phyloP scores from a whole-genome alignment of 2,113 vertebrate species.

The Grammomys dolichurus region DNA sequence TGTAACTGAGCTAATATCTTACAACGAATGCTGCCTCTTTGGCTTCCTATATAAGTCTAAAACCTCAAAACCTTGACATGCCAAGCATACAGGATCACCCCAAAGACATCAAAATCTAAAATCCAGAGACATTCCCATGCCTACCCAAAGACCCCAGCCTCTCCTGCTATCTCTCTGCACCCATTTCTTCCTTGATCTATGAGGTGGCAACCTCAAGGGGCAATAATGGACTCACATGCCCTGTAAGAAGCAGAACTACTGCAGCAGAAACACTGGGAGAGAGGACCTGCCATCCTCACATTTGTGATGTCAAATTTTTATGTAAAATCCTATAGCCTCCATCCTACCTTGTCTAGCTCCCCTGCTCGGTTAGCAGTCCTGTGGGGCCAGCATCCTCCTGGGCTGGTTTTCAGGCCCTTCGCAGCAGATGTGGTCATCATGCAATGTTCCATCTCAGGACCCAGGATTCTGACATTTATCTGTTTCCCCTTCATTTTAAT shows the following conservation, averaged over 20 bases:
- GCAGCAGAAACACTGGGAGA: constrained; percentile 31
- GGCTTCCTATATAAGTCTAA: neutral
- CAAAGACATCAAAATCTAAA: neutral
- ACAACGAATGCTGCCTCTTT: neutral
- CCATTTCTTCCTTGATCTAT: constrained; percentile 56
- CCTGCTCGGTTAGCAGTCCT: constrained; percentile 57
- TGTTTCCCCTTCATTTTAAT: constrained; percentile 83
- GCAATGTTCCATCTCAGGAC: constrained; percentile 70
- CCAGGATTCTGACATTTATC: constrained; percentile 78
- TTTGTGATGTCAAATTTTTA: constrained; percentile 49
- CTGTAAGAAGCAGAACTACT: constrained; percentile 14
- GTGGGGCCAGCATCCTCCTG: constrained; percentile 77
- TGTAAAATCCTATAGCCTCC: constrained; percentile 54
- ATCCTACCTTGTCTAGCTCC: constrained; percentile 65
- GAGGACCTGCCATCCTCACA: neutral
- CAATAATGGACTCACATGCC: neutral
- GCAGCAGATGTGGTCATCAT: constrained; percentile 85
- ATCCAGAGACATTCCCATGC: neutral
- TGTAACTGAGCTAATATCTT: neutral
- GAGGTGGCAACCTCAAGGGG: neutral
- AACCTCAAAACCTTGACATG: neutral
- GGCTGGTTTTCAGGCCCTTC: constrained; percentile 71
- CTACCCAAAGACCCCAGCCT: neutral
- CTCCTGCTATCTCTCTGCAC: neutral
- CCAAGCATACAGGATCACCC: neutral